Conservation (phyloP, 2,888 invertebrate species). For the Mesorhabditis belari region DNA sequence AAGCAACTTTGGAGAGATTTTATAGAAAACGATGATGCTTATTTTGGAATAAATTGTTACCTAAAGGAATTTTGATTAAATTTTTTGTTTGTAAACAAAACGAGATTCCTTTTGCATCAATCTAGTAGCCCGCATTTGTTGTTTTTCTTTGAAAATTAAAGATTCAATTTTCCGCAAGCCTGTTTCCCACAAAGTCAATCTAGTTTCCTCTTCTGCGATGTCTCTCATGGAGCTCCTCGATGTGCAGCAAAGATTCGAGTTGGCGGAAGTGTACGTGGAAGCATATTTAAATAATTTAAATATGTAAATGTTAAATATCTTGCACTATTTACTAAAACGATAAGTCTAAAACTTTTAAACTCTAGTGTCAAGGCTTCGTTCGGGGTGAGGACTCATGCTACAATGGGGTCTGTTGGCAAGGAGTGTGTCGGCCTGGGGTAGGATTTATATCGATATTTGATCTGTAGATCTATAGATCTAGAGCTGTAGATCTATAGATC, state of each 20-base stretch:
- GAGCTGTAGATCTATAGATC: background rate
- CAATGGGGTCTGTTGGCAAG: slow-evolving; percentile 35
- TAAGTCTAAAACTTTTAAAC: no score
- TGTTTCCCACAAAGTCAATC: no score
- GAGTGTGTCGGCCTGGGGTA: slow-evolving; percentile 29
- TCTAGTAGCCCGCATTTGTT: no score
- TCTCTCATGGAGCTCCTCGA: slow-evolving; percentile 28
- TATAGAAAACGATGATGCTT: no score
- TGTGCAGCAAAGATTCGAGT: slow-evolving; percentile 42
- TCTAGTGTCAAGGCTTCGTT: background rate
- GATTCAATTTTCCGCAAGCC: no score
- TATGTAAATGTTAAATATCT: background rate
- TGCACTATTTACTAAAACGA: background rate
- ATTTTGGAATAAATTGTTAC: no score
- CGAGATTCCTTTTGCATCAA: no score
- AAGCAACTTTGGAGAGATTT: no score
- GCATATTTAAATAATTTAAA: slow-evolving; percentile 9
- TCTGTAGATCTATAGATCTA: background rate
- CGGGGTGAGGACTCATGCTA: slow-evolving; percentile 36
- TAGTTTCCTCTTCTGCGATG: slow-evolving; percentile 46
- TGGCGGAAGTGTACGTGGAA: slow-evolving; percentile 40
- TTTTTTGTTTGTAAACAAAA: no score
- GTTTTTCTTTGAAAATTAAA: no score
- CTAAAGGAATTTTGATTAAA: no score
- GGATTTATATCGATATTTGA: background rate